These are phyloP conservation scores for Liolophura sinensis DNA, from an alignment of 1,140 invertebrate genomes.

Conservation along the genomic window DNA sequence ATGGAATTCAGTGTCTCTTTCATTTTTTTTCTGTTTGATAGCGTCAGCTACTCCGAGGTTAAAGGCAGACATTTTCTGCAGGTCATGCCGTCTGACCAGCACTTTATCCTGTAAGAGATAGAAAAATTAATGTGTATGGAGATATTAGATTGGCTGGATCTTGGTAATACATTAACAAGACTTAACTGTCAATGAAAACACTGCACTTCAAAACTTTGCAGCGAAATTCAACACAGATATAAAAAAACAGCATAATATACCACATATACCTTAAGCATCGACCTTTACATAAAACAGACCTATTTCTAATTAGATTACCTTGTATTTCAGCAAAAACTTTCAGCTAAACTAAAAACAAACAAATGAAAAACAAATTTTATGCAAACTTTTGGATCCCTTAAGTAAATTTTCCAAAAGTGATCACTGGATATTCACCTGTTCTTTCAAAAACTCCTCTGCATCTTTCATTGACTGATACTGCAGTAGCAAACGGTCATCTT, in stretches of 20 bases:
- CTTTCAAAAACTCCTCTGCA: conserved; percentile 49
- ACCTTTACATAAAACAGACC: too few relatives aligned
- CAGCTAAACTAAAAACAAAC: background rate
- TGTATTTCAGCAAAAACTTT: too few relatives aligned
- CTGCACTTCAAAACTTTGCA: too few relatives aligned
- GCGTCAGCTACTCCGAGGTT: conserved; percentile 58
- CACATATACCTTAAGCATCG: too few relatives aligned
- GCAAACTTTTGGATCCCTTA: background rate
- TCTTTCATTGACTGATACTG: conserved; percentile 57
- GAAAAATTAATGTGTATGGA: too few relatives aligned
- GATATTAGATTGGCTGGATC: too few relatives aligned
- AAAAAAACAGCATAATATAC: too few relatives aligned
- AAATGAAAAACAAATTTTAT: background rate
- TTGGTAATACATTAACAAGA: too few relatives aligned
- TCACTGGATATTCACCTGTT: conserved; percentile 41
- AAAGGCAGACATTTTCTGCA: conserved; percentile 57
- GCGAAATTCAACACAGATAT: too few relatives aligned
- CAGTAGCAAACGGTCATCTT: conserved; percentile 55
- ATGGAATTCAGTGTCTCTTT: conserved; percentile 42
- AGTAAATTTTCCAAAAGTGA: background rate
- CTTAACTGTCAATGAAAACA: too few relatives aligned
- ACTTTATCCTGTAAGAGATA: conserved; percentile 43
- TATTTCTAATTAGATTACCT: too few relatives aligned
- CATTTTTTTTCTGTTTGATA: conserved; percentile 42
- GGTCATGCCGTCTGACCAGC: conserved; percentile 43